phyloP scores from a whole-genome alignment of 2,888 invertebrate genomes.

The Spatulosminthurus flaviceps region DNA sequence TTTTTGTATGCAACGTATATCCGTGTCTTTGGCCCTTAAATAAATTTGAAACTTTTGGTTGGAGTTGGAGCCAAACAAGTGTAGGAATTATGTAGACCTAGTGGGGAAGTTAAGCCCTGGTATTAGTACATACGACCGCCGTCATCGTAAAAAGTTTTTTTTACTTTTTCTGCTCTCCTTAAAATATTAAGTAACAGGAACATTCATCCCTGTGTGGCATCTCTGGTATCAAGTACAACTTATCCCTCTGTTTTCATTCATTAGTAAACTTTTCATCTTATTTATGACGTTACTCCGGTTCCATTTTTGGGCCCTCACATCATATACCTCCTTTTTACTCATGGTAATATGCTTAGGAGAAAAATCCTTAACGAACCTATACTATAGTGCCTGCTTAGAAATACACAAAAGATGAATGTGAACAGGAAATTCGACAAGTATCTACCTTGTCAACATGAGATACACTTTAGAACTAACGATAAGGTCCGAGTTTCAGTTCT shows the following conservation, averaged over 20 bases:
- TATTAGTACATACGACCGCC: constrained; percentile 31
- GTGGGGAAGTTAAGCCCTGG: neutral
- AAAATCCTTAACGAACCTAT: too few species aligned
- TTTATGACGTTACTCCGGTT: constrained; percentile 16
- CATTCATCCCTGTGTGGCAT: constrained; percentile 32
- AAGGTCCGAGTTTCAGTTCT: neutral
- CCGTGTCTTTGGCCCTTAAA: neutral
- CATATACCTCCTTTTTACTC: too few species aligned
- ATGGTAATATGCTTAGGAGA: too few species aligned
- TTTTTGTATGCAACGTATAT: neutral
- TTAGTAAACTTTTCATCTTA: constrained; percentile 32
- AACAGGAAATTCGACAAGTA: constrained; percentile 3
- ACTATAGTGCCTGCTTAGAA: neutral
- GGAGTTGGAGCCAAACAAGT: neutral
- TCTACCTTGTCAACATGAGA: constrained; percentile 9
- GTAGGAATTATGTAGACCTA: neutral
- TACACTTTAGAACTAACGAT: neutral
- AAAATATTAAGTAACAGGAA: constrained; percentile 18
- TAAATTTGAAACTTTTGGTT: constrained; percentile 5
- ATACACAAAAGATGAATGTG: neutral
- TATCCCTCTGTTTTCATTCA: constrained; percentile 28
- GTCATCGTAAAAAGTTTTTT: constrained; percentile 18
- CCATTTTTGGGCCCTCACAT: neutral
- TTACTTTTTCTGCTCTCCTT: neutral
- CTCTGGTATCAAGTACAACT: constrained; percentile 14